Percentiles rank a stretch among this genome's conserved stretches.
These are phyloP conservation scores for Cephonodes hylas DNA, from an alignment of 2,888 invertebrate genomes.

Conservation along the genomic window DNA sequence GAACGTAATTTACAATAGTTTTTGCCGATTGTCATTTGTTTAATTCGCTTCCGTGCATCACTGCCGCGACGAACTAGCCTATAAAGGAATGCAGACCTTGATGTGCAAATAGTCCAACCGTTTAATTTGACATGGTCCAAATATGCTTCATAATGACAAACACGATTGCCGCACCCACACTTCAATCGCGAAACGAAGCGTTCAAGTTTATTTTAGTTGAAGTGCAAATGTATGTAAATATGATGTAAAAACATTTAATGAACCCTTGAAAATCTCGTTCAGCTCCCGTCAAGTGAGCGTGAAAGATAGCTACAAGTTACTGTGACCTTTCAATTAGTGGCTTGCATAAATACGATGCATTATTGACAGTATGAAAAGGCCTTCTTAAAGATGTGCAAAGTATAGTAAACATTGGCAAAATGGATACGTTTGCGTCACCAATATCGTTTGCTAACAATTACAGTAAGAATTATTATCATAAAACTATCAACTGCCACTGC, in stretches of 20 bases:
- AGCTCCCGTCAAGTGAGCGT: conserved; percentile 32
- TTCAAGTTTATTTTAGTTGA: conserved; percentile 29
- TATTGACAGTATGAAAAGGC: neutral
- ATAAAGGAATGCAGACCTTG: conserved; percentile 9
- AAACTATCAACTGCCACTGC: too few species aligned
- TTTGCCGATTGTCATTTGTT: neutral
- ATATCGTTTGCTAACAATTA: too few species aligned
- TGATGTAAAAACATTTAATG: conserved; percentile 57
- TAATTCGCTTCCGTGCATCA: neutral
- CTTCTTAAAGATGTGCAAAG: neutral
- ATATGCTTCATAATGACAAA: conserved; percentile 14
- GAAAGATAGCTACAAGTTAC: conserved; percentile 38
- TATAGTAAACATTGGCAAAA: neutral
- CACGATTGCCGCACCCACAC: conserved; percentile 9
- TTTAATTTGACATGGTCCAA: conserved; percentile 23
- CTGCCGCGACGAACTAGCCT: neutral
- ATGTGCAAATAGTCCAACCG: conserved; percentile 9
- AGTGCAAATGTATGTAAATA: conserved; percentile 42
- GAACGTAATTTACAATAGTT: neutral
- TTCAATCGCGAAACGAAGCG: conserved; percentile 9
- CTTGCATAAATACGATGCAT: neutral
- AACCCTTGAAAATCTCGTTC: conserved; percentile 47
- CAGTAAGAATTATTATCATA: too few species aligned
- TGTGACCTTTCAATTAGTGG: conserved; percentile 39
- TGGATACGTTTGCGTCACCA: neutral